These are phyloP conservation scores for Argynnis bischoffii DNA, from an alignment of 2,888 invertebrate species.

Conservation along the genomic window DNA sequence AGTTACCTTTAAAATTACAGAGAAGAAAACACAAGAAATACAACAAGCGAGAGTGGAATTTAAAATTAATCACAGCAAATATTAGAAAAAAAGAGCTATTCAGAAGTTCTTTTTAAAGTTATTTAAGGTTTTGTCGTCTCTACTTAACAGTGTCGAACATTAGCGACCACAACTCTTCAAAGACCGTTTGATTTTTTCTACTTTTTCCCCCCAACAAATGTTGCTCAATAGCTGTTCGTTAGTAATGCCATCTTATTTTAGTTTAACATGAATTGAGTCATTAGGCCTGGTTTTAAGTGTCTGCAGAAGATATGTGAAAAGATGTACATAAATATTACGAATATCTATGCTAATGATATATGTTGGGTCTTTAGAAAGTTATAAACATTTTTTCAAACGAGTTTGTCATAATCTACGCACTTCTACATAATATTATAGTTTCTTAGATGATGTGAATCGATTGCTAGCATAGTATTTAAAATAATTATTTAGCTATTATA, in stretches of 20 bases:
- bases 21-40: neutral
- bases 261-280: constrained; percentile 22
- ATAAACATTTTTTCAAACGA: neutral
- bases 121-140: constrained; percentile 6
- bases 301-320: constrained; percentile 17
- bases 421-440: too few relatives aligned
- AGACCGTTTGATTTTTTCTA: constrained; percentile 7
- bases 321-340: constrained; percentile 1
- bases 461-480: too few relatives aligned
- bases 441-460: too few relatives aligned
- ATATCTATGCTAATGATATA: neutral
- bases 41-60: neutral
- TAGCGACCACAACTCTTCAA: constrained; percentile 22
- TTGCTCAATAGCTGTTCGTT: constrained; percentile 32
- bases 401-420: neutral
- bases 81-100: neutral
- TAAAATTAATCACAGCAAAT: neutral
- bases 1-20: too few relatives aligned
- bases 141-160: constrained; percentile 24
- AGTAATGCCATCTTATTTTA: constrained; percentile 22
- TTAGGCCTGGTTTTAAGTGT: constrained; percentile 24
- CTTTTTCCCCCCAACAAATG: constrained; percentile 21
- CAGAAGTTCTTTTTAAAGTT: constrained; percentile 10
- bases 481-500: too few relatives aligned
- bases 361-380: constrained; percentile 8